Evolutionary conservation across 2,888 invertebrate genomes (phyloP), one percentile per base, ranked within the genome.

Genomic region (Heliconius erato): DNA sequence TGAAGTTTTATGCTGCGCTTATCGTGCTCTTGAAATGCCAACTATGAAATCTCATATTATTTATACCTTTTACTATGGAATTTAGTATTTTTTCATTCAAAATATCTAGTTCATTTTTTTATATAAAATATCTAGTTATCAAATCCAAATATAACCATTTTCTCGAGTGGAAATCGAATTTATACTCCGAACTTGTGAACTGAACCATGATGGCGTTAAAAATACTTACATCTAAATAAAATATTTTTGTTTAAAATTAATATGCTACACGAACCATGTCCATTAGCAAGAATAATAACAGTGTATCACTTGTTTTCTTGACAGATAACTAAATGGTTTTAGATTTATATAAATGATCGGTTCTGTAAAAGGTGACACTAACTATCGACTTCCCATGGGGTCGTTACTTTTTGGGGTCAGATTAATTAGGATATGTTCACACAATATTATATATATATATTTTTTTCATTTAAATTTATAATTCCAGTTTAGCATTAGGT

Each of bases 271-370:
- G 67, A 68, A 59, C 7, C 74, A 84, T 79, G 79, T 85, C 77
- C 78, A 80, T 77, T 78, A 80, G 40, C 28, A 77, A 49, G 54
- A 69, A 80, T 80, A 80, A 80, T 80, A 80, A 74, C 83, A 72
- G 77, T 83, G 40, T 54, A 78, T 83, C 80, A 80, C 76, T 68
- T 79, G 72, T 49, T 79, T 69, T 44, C 79, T 54, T 71, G 82
- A 86, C 83, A 85, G 79, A 69, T 32, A 83, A 88, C 87, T 87
- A 88, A 90, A 89, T 86, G 86, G 86, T 86, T 87, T 85, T 79
- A 85, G 86, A 86, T 87, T 88, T 87, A 88, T 91, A 93, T 93
- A 92, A 92, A 93, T 93, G 88, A 91, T 87, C 85, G 85, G 84
- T 80, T 85, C 86, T 89, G 89, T 89, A 90, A 88, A 91, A 92